A percentile compares a stretch with the other conserved stretches of the same genome.
These are phyloP conservation scores for Caenorhabditis inopinata DNA, from an alignment of 1,140 invertebrate species.

Conservation along the genomic window DNA sequence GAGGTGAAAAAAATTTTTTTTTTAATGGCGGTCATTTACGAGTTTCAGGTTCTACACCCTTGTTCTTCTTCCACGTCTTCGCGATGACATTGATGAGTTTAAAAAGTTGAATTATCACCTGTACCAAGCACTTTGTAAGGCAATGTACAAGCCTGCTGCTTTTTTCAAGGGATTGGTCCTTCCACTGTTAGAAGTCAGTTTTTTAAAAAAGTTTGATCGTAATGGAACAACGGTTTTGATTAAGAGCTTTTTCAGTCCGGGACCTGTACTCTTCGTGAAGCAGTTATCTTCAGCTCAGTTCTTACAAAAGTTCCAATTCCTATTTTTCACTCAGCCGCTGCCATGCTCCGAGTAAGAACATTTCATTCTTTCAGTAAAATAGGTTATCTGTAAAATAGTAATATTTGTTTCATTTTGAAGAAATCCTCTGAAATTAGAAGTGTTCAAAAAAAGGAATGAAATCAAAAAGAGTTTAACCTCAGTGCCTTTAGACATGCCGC, in stretches of 20 bases:
- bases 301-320: conserved; percentile 88
- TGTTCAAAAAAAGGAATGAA: too few species aligned
- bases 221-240: too few species aligned
- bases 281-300: conserved; percentile 89
- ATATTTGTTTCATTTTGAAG: too few species aligned
- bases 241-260: conserved; percentile 77
- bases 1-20: conserved; percentile 68
- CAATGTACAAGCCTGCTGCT: conserved; percentile 93
- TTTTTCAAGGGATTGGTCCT: conserved; percentile 97
- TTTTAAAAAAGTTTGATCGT: neutral
- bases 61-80: conserved; percentile 83
- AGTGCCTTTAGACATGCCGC: too few species aligned
- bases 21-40: neutral
- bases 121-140: conserved; percentile 86
- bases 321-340: conserved; percentile 90
- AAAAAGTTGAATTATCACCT: conserved; percentile 94
- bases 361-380: neutral
- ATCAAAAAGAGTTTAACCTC: too few species aligned
- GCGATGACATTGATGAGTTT: conserved; percentile 92
- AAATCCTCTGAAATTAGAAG: too few species aligned
- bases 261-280: conserved; percentile 89
- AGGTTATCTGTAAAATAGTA: too few species aligned
- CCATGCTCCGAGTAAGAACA: conserved; percentile 78
- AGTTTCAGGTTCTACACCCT: conserved; percentile 81
- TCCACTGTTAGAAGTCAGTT: conserved; percentile 79